Evolutionary conservation across 92 coral and sea anemone species (phyloP).

Genomic region (Phymanthus crucifer): DNA sequence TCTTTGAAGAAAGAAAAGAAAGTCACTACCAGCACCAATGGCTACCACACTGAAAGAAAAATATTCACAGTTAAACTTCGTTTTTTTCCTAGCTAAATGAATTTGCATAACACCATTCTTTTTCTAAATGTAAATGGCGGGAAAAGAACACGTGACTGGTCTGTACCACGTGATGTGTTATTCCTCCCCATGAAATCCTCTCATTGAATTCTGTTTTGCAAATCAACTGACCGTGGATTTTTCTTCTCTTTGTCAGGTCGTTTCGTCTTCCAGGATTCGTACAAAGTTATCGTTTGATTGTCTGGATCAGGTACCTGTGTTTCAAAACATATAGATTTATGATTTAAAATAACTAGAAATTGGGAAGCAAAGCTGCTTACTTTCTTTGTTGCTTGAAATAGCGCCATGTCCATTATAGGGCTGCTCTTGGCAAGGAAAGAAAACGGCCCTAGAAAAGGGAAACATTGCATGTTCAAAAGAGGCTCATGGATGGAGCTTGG

Average conservation of each 20-base stretch:
- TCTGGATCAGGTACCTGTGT: conserved; percentile 28
- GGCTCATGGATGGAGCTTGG: no score
- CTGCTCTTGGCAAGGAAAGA: conserved; percentile 35
- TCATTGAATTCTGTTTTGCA: neutral
- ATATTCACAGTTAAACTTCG: neutral
- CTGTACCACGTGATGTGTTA: neutral
- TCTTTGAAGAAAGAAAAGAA: conserved; percentile 47
- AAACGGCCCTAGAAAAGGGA: conserved; percentile 36
- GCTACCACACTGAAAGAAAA: conserved; percentile 40
- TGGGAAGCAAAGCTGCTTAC: conserved; percentile 22
- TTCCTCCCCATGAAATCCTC: neutral
- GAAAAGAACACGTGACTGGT: no score
- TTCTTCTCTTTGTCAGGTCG: conserved; percentile 23
- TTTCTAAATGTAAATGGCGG: no score
- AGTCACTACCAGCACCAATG: conserved; percentile 56
- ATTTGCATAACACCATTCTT: no score
- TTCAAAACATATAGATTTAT: neutral
- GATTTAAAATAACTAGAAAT: neutral
- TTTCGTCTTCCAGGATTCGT: conserved; percentile 55
- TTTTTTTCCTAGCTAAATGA: no score
- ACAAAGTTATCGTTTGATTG: conserved; percentile 31
- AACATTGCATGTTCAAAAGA: no score
- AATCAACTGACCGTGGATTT: conserved; percentile 40
- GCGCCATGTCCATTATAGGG: conserved; percentile 52
- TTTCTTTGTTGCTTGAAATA: conserved; percentile 65